These are phyloP conservation scores for Sylvilagus bachmani DNA, from an alignment of 2,113 vertebrate species.

Conservation along the genomic window DNA sequence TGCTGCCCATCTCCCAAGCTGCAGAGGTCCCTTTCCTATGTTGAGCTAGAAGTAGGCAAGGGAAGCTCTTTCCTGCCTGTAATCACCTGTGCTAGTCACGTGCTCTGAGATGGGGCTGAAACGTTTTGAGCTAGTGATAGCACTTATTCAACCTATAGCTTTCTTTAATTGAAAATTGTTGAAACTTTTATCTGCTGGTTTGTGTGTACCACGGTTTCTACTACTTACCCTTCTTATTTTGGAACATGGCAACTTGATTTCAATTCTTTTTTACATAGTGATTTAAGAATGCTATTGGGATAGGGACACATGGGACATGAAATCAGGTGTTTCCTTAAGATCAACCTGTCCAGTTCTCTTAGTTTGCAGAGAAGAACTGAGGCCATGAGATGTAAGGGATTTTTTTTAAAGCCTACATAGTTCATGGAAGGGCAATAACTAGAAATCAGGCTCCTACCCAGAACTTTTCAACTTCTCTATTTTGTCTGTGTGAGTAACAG, in stretches of 20 bases:
- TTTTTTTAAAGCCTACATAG: background rate
- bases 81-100: constrained; percentile 7
- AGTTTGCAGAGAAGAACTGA: background rate
- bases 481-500: background rate
- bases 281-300: background rate
- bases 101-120: constrained; percentile 66
- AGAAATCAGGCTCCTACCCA: background rate
- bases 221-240: constrained; percentile 68
- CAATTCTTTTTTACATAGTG: background rate
- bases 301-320: background rate
- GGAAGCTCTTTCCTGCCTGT: background rate
- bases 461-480: background rate
- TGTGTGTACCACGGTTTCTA: constrained; percentile 77
- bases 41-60: background rate
- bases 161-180: constrained; percentile 84
- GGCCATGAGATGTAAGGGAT: background rate
- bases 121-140: constrained; percentile 67
- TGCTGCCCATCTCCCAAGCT: fast-evolving
- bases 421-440: background rate
- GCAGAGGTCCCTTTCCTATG: background rate
- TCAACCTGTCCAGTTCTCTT: background rate
- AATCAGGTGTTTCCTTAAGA: background rate
- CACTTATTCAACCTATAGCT: constrained; percentile 73
- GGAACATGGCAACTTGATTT: constrained; percentile 70
- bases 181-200: constrained; percentile 86